Evolutionary conservation across 1,140 invertebrate genomes (phyloP).

Genomic region (Latrodectus geometricus): DNA sequence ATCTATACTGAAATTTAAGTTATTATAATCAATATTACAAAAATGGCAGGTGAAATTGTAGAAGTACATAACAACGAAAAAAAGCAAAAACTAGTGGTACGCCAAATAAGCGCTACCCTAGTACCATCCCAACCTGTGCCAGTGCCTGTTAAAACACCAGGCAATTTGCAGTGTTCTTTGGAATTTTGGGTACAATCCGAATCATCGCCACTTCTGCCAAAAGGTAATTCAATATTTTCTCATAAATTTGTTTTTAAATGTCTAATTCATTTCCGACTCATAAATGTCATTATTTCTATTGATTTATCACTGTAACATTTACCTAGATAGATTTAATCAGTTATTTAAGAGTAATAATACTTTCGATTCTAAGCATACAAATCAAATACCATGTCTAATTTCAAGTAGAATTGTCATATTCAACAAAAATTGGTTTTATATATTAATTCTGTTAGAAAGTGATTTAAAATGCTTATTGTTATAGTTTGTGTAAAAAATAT

Average conservation of each 20-base stretch:
- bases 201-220: conserved; percentile 33
- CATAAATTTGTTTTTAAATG: neutral
- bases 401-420: too few relatives aligned
- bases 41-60: conserved; percentile 35
- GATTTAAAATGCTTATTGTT: too few relatives aligned
- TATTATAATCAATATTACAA: neutral
- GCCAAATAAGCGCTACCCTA: conserved; percentile 30
- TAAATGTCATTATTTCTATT: too few relatives aligned
- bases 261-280: neutral
- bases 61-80: conserved; percentile 8
- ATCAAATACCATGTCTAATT: too few relatives aligned
- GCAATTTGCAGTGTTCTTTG: conserved; percentile 42
- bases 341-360: too few relatives aligned
- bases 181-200: conserved; percentile 52
- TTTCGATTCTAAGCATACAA: too few relatives aligned
- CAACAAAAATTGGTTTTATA: too few relatives aligned
- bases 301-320: too few relatives aligned
- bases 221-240: conserved; percentile 26
- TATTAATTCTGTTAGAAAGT: too few relatives aligned
- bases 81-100: neutral
- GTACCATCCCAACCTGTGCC: neutral
- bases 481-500: too few relatives aligned
- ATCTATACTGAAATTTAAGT: neutral
- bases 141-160: conserved; percentile 39
- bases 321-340: too few relatives aligned